phyloP scores from a whole-genome alignment of 2,888 invertebrate species.

The Sclerodermus sp. region DNA sequence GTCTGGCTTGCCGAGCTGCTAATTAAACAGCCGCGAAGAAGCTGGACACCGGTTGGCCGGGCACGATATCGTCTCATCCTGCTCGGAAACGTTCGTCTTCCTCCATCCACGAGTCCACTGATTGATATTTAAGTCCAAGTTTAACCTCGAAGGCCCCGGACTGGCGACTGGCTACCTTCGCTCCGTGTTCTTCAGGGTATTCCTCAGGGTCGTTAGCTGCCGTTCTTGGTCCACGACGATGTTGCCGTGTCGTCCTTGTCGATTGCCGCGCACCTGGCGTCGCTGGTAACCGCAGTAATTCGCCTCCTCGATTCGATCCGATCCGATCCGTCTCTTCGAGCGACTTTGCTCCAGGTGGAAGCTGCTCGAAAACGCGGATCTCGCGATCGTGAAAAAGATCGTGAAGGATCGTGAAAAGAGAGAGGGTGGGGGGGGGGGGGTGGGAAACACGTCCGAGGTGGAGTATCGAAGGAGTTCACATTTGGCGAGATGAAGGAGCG shows the following conservation, averaged over 20 bases:
- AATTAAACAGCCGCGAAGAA: conserved; percentile 54
- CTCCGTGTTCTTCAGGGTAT: conserved; percentile 14
- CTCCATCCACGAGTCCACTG: conserved; percentile 30
- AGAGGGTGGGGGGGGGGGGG: not conserved
- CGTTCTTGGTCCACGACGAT: no score
- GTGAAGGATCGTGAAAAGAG: not conserved
- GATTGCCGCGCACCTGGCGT: conserved; percentile 1
- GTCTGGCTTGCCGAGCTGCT: conserved; percentile 54
- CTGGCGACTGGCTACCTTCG: conserved; percentile 22
- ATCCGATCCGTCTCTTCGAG: no score
- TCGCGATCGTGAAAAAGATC: no score
- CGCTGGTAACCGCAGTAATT: no score
- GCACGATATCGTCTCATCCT: not conserved
- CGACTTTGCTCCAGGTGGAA: no score
- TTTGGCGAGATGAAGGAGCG: no score
- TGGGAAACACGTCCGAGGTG: no score
- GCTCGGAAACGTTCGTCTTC: conserved; percentile 4
- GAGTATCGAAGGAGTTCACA: no score
- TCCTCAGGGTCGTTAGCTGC: no score
- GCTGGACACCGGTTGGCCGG: not conserved
- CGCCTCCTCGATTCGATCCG: no score
- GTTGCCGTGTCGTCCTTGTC: not conserved
- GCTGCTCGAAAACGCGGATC: no score
- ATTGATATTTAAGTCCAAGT: conserved; percentile 52
- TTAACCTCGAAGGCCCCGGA: conserved; percentile 31